Conservation (phyloP, 1,140 invertebrate species). For the Drosophila ananassae region DNA sequence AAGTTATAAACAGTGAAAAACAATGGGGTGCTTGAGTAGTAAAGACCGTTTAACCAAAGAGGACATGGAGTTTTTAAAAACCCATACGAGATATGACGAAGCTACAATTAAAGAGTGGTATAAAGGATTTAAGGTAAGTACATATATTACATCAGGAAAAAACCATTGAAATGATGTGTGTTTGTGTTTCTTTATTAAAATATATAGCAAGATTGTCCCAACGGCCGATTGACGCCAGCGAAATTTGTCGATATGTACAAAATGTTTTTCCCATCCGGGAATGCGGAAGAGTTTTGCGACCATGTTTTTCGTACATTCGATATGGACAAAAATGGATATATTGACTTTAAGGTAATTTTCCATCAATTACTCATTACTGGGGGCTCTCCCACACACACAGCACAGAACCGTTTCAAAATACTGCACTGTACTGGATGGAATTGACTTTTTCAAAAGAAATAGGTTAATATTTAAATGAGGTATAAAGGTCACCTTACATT, state of each 20-base stretch:
- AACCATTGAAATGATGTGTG: slow-evolving; percentile 35
- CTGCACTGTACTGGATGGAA: background rate
- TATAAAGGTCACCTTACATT: slow-evolving; percentile 2
- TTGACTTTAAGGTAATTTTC: slow-evolving; percentile 95
- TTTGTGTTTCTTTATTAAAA: slow-evolving; percentile 21
- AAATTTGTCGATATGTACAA: slow-evolving; percentile 99
- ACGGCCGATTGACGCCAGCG: slow-evolving; percentile 97
- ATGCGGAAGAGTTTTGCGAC: slow-evolving; percentile 99
- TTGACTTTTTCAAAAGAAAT: background rate
- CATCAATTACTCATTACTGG: slow-evolving; percentile 4
- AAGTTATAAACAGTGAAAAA: slow-evolving; percentile 67
- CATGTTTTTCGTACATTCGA: slow-evolving; percentile 99
- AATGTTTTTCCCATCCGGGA: slow-evolving; percentile 99
- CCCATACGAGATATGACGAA: slow-evolving; percentile 97
- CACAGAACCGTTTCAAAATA: too few relatives aligned
- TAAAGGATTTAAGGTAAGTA: slow-evolving; percentile 96
- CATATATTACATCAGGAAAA: slow-evolving; percentile 15
- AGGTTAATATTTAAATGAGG: slow-evolving; percentile 5
- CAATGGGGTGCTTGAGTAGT: slow-evolving; percentile 96
- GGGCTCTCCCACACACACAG: background rate
- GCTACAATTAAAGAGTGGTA: slow-evolving; percentile 99
- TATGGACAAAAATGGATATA: slow-evolving; percentile 99
- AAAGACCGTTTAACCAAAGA: slow-evolving; percentile 98
- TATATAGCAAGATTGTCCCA: slow-evolving; percentile 99
- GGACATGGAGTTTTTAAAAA: slow-evolving; percentile 98